Evolutionary conservation across 2,888 invertebrate genomes (phyloP), one percentile per base, ranked within the genome.

Genomic region (Pseudococcus longispinus): DNA sequence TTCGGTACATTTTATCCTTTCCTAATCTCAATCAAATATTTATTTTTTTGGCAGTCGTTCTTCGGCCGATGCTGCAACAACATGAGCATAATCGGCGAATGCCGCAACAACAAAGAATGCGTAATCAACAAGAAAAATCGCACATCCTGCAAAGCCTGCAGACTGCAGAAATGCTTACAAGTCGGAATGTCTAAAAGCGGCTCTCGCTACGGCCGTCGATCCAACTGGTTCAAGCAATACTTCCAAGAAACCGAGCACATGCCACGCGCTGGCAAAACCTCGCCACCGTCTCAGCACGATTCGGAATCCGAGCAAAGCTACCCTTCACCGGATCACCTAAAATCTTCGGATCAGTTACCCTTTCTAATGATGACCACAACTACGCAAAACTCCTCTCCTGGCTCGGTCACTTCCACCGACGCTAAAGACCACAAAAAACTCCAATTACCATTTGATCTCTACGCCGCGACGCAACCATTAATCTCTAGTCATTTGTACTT

Each of bases 161-260:
- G 97, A 6, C 92, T 97, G 89, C 92, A 96, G 88, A 97, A 97
- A 91, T 97, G 97, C 89, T 92, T 97, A 18, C 91, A 95, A 89
- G 97, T 97, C 65, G 97, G 97, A 86, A 97, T 97, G 97, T 96
- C 96, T 26, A 97, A 97, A 91, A 96, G 96, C 87, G 96, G 97
- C 13, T 97, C 97, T 0, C 93, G 97, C 85, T 97, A 97, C 90
- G 97, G 97, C 0, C 92, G 97, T 32, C 92, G 97, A 85, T 96
- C 96, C 83, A 97, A 97, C 91, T 97, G 97, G 96, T 97, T 97
- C 92, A 97, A 97, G 91, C 96, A 97, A 89, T 96, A 97, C 90
- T 97, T 97, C 90, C 92, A 83, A 55, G 87, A 87, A 37, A 87
- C 37, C n/a, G 85, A 85, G 29, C 44, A 74, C 26, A 26, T 29